A percentile compares a stretch with the other conserved stretches of the same genome.
phyloP scores from a whole-genome alignment of 2,888 invertebrate species.

The Agelastica alni region DNA sequence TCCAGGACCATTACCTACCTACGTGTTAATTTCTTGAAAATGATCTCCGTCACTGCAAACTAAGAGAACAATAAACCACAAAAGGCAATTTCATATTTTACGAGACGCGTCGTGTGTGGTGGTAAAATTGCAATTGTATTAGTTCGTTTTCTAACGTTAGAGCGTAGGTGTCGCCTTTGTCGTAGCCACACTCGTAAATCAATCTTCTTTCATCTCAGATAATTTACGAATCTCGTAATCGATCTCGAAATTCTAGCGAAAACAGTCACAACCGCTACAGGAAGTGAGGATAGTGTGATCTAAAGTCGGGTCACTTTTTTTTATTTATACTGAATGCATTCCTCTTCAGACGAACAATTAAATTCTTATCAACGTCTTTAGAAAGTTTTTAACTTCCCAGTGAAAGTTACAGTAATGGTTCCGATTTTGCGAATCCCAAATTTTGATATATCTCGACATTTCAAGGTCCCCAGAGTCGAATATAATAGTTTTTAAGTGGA shows the following conservation, averaged over 20 bases:
- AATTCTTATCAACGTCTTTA: too few relatives aligned
- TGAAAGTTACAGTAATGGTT: too few relatives aligned
- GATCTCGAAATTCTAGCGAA: slow-evolving; percentile 2
- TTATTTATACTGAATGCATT: too few relatives aligned
- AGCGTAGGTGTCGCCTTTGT: slow-evolving; percentile 9
- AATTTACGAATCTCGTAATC: slow-evolving; percentile 4
- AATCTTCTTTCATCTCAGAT: slow-evolving; percentile 8
- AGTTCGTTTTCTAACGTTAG: slow-evolving; percentile 3
- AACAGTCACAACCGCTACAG: neutral
- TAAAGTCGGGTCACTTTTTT: too few relatives aligned
- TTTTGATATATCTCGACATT: too few relatives aligned
- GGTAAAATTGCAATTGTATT: slow-evolving; percentile 5
- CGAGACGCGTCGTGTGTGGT: slow-evolving; percentile 6
- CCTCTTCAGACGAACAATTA: too few relatives aligned
- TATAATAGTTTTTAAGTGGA: too few relatives aligned
- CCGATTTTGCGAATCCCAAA: too few relatives aligned
- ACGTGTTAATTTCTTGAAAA: too few relatives aligned
- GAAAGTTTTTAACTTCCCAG: too few relatives aligned
- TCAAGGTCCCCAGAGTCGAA: too few relatives aligned
- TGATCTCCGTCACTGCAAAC: neutral
- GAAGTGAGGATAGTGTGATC: slow-evolving; percentile 1
- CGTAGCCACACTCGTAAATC: slow-evolving; percentile 6
- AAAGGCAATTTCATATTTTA: slow-evolving; percentile 7
- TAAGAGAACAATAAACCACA: slow-evolving; percentile 6
- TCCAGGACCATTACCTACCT: too few relatives aligned